A percentile compares a stretch with the other conserved stretches of the same genome.
phyloP scores from a whole-genome alignment of 2,888 invertebrate species.

The Tetragonisca angustula region DNA sequence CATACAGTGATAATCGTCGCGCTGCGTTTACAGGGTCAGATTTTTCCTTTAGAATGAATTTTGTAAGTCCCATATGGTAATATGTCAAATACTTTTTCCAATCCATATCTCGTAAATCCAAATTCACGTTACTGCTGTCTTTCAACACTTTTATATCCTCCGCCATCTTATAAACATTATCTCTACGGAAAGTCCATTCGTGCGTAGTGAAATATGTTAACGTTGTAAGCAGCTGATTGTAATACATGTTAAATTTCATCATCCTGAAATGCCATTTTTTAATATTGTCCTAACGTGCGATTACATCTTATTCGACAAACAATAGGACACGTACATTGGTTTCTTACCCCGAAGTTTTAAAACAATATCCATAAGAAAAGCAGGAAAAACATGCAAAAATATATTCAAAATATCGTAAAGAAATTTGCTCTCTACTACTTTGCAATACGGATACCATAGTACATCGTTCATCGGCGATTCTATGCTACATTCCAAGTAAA shows the following conservation, averaged over 20 bases:
- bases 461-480: slow-evolving; percentile 93
- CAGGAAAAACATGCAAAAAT: slow-evolving; percentile 93
- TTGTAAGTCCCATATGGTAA: slow-evolving; percentile 86
- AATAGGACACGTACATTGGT: slow-evolving; percentile 88
- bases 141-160: slow-evolving; percentile 85
- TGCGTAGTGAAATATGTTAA: slow-evolving; percentile 94
- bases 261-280: slow-evolving; percentile 86
- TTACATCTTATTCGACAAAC: neutral
- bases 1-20: neutral
- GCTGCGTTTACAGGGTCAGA: neutral
- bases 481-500: slow-evolving; percentile 90
- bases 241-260: slow-evolving; percentile 92
- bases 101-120: slow-evolving; percentile 88
- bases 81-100: slow-evolving; percentile 94
- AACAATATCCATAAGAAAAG: slow-evolving; percentile 91
- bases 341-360: slow-evolving; percentile 91
- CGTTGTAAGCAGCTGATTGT: slow-evolving; percentile 90
- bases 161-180: slow-evolving; percentile 87
- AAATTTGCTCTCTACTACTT: slow-evolving; percentile 89
- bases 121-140: slow-evolving; percentile 86
- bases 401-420: slow-evolving; percentile 91
- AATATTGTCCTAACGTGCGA: neutral
- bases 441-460: slow-evolving; percentile 93
- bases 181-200: slow-evolving; percentile 92
- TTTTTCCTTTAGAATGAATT: neutral